A percentile compares a stretch with the other conserved stretches of the same genome.
phyloP scores from a whole-genome alignment of 2,888 invertebrate species.

The Actias luna region DNA sequence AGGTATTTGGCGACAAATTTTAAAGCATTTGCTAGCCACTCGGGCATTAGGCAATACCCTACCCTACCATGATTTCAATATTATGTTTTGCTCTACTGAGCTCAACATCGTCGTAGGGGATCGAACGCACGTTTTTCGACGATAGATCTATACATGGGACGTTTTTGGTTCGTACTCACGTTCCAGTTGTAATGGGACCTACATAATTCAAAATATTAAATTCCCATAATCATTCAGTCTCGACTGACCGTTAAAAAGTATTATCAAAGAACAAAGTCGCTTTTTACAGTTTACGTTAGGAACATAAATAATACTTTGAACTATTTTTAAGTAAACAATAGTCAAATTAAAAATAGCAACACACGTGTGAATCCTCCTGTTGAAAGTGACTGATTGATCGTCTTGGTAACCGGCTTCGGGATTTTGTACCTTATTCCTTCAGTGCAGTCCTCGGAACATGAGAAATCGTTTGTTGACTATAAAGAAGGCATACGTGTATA shows the following conservation, averaged over 20 bases:
- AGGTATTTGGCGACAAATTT: too few species aligned
- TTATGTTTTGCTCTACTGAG: too few species aligned
- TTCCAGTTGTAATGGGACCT: too few species aligned
- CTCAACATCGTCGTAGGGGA: too few species aligned
- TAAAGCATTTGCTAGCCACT: too few species aligned
- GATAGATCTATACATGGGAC: too few species aligned
- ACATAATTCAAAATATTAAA: not conserved
- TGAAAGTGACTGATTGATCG: not conserved
- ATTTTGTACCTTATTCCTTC: not conserved
- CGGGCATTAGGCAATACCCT: too few species aligned
- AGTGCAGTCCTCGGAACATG: not conserved
- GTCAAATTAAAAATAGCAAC: conserved; percentile 22
- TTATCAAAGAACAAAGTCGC: not conserved
- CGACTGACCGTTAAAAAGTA: not conserved
- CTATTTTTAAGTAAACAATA: conserved; percentile 24
- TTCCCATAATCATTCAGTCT: not conserved
- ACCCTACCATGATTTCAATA: too few species aligned
- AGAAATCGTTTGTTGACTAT: not conserved
- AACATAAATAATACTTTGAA: conserved; percentile 22
- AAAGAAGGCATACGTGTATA: not conserved
- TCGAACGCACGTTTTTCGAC: too few species aligned
- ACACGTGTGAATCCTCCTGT: conserved; percentile 17
- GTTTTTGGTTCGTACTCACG: too few species aligned
- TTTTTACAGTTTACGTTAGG: conserved; percentile 1
- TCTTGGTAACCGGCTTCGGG: not conserved